Base-by-base conservation (phyloP, 1,140 invertebrate genomes). In the Diachasma alloeum region DNA sequence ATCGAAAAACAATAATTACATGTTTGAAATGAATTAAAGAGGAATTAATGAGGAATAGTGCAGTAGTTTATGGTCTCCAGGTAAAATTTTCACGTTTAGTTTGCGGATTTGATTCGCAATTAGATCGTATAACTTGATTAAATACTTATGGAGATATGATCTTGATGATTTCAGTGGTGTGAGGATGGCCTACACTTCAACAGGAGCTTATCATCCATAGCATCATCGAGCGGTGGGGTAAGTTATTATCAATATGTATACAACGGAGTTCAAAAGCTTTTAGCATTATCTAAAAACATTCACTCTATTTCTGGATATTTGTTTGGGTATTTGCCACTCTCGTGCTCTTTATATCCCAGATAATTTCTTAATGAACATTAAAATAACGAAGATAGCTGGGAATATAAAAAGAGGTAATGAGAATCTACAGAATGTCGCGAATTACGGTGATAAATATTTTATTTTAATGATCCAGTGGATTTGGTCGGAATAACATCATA, bases 251-350 rank as follows among this genome's bases (percentile, higher is more conserved):
- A 31, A 24, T 26, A 19, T 63, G 22, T 26, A 63, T 63, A 63
- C 24, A 63, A 24, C 24, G 13, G 59, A 63, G 59, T 63, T 63
- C 59, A 63, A 63, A 63, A 63, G 59, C 59, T 63, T 63, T 63
- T 63, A 63, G 59, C 59, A 26, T 63, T 63, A 63, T 63, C 59
- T 63, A 63, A 63, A 24, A 63, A 26, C 22, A 24, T 17, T 26
- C 19, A 31, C 19, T 63, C 59, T 63, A 63, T 63, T 63, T 63
- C 19, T 63, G 59, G 59, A 63, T 63, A 63, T 63, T 63, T 63
- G 59, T 63, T 63, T 63, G 24, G 19, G 59, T 26, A 63, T 63
- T 63, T 26, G 19, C 24, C 11, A 13, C 59, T 11, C 19, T 31
- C 22, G 22, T 2, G 4, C 48, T 8, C 1, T 19, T 56, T 19